Percentiles rank a stretch among this genome's conserved stretches.
These are phyloP conservation scores for Cyclina sinensis DNA, from an alignment of 1,140 invertebrate species.

Conservation along the genomic window DNA sequence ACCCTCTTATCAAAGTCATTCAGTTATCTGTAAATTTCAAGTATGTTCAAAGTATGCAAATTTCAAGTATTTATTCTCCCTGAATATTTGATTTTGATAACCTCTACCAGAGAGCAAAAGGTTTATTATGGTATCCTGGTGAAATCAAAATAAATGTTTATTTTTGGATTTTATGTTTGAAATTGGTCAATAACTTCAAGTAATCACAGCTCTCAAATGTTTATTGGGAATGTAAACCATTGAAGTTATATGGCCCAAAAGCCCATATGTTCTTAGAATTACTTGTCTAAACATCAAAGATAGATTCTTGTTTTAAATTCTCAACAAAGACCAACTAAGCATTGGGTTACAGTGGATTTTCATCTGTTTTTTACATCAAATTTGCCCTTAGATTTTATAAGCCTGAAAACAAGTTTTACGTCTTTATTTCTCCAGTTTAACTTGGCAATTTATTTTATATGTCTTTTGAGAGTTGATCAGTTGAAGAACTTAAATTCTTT, in stretches of 20 bases:
- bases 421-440: conserved; percentile 14
- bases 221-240: conserved; percentile 66
- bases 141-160: conserved; percentile 68
- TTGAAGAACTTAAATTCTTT: conserved; percentile 38
- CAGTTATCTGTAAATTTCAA: conserved; percentile 30
- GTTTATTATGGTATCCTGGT: conserved; percentile 60
- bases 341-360: conserved; percentile 44
- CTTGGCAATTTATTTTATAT: conserved; percentile 28
- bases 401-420: conserved; percentile 39
- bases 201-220: conserved; percentile 50
- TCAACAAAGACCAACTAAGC: conserved; percentile 25
- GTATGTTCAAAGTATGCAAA: conserved; percentile 49
- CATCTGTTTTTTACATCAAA: conserved; percentile 68
- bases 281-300: conserved; percentile 57
- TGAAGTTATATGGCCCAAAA: conserved; percentile 66
- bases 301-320: conserved; percentile 54
- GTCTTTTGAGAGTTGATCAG: conserved; percentile 43
- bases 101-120: conserved; percentile 32
- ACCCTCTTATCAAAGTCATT: background rate
- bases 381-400: conserved; percentile 53
- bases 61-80: conserved; percentile 61
- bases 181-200: conserved; percentile 62
- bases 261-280: conserved; percentile 68
- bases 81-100: conserved; percentile 65
- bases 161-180: conserved; percentile 68